These are phyloP conservation scores for Serrognathus titanus DNA, from an alignment of 2,888 invertebrate species.

Conservation along the genomic window DNA sequence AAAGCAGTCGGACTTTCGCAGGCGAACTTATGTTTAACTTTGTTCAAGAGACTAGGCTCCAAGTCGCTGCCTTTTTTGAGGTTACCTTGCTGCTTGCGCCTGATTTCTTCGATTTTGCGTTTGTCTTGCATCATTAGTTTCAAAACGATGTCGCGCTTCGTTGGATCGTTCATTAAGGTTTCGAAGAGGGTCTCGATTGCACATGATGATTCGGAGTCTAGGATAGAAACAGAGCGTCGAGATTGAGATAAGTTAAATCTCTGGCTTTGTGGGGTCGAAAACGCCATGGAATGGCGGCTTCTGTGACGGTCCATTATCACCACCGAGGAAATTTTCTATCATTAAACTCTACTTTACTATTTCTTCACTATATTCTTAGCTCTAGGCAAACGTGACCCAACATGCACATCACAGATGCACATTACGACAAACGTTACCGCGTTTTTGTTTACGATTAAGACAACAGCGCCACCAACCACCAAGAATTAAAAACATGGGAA, in stretches of 20 bases:
- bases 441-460: too few relatives aligned
- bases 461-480: too few relatives aligned
- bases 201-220: not conserved
- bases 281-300: constrained; percentile 9
- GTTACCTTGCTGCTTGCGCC: constrained; percentile 12
- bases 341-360: not conserved
- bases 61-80: not conserved
- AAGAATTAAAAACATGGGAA: too few relatives aligned
- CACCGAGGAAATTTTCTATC: not conserved
- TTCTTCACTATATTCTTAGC: too few relatives aligned
- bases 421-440: too few relatives aligned
- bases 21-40: constrained; percentile 25
- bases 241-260: not conserved
- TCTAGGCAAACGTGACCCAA: too few relatives aligned
- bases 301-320: not conserved
- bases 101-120: constrained; percentile 18
- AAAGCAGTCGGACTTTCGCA: constrained; percentile 43
- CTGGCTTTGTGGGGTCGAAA: constrained; percentile 13
- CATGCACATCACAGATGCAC: too few relatives aligned
- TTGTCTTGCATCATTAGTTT: constrained; percentile 35
- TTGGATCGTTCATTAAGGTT: constrained; percentile 35
- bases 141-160: constrained; percentile 36
- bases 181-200: constrained; percentile 18
- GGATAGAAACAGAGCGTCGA: constrained; percentile 4
- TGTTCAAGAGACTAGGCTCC: constrained; percentile 23